These are phyloP conservation scores for Cheilosia pagana DNA, from an alignment of 2,888 invertebrate genomes.

Conservation along the genomic window DNA sequence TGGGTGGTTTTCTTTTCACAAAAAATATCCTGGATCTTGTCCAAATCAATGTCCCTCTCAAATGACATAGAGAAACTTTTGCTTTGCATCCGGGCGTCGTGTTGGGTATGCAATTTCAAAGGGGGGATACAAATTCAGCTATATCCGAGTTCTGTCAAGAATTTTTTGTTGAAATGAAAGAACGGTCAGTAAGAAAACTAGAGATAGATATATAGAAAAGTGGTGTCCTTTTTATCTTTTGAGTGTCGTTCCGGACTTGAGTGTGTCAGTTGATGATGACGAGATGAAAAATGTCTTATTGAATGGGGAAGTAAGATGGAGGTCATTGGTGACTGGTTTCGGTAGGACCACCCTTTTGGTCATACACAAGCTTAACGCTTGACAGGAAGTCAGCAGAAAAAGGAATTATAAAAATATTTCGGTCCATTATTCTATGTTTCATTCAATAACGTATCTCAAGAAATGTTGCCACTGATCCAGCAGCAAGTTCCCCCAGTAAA, in stretches of 20 bases:
- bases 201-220: neutral
- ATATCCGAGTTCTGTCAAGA: conserved; percentile 11
- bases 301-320: neutral
- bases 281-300: neutral
- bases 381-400: too few species aligned
- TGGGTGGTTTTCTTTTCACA: conserved; percentile 33
- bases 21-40: conserved; percentile 56
- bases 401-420: too few species aligned
- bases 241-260: neutral
- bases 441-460: too few species aligned
- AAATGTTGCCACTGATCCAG: too few species aligned
- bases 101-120: conserved; percentile 11
- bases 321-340: too few species aligned
- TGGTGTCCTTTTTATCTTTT: neutral
- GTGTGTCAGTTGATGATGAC: conserved; percentile 14
- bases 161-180: conserved; percentile 12
- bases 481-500: too few species aligned
- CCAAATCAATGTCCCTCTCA: conserved; percentile 64
- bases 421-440: too few species aligned
- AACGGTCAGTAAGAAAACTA: conserved; percentile 3
- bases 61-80: conserved; percentile 12
- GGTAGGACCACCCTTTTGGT: too few species aligned
- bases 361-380: too few species aligned
- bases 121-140: conserved; percentile 1
- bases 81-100: conserved; percentile 26